These are phyloP conservation scores for Furcula furcula DNA, from an alignment of 2,888 invertebrate species.

Conservation along the genomic window DNA sequence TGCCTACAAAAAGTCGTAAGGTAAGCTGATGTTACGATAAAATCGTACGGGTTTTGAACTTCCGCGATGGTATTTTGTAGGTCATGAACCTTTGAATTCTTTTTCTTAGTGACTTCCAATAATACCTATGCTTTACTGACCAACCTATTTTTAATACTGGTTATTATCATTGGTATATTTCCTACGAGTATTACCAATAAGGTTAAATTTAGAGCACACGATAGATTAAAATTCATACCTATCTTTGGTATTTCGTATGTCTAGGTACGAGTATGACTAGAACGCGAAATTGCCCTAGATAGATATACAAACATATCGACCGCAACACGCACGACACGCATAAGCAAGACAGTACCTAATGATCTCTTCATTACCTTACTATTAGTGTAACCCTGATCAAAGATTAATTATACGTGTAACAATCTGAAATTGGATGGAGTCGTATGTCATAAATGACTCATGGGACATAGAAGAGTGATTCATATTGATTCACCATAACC, in stretches of 20 bases:
- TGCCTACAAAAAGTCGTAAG: slow-evolving; percentile 12
- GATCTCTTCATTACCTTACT: slow-evolving; percentile 21
- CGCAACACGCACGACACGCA: slow-evolving; percentile 21
- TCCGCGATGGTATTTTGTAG: neutral
- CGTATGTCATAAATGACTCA: slow-evolving; percentile 6
- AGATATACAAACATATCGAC: slow-evolving; percentile 5
- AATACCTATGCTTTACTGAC: too few relatives aligned
- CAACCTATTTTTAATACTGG: too few relatives aligned
- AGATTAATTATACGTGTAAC: slow-evolving; percentile 23
- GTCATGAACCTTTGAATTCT: slow-evolving; percentile 5
- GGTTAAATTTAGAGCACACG: too few relatives aligned
- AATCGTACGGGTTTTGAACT: slow-evolving; percentile 6
- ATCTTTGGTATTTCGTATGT: too few relatives aligned
- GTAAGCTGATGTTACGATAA: slow-evolving; percentile 7
- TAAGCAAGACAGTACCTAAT: slow-evolving; percentile 28
- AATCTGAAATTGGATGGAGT: slow-evolving; percentile 14
- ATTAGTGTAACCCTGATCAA: slow-evolving; percentile 21
- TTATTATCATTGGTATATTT: too few relatives aligned
- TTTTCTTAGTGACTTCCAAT: too few relatives aligned
- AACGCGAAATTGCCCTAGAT: neutral
- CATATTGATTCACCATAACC: too few relatives aligned
- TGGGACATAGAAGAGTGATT: too few relatives aligned
- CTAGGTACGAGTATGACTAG: too few relatives aligned
- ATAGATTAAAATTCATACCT: too few relatives aligned
- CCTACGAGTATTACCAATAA: too few relatives aligned